Base-by-base conservation (phyloP, 2,113 vertebrate genomes). In the Piliocolobus tephrosceles region DNA sequence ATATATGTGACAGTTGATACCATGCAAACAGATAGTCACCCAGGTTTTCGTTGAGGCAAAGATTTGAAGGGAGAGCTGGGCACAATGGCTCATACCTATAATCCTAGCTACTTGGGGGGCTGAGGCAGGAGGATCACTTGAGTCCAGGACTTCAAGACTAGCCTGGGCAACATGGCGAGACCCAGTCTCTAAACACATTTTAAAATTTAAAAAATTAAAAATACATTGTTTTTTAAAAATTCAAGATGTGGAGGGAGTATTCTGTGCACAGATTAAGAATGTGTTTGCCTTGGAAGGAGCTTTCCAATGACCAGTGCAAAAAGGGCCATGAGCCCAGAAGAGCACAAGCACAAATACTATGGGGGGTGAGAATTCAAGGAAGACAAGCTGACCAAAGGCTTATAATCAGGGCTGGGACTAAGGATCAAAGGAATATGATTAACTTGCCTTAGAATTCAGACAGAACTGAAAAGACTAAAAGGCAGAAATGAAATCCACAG, bases 301-400 rank as follows among this genome's bases (percentile, higher is more conserved):
- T 43, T 89, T 84, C 16, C 9, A 3, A 13, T 22, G 50, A 38
- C 47, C n/a, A 25, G 40, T 22, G 70, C 17, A 72, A 27, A 64
- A 70, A 70, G 70, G 17, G 7, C 32, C 9, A 4, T 16, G 43
- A 50, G 55, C 14, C 5, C 40, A 61, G 76, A 43, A 72, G 20
- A 45, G 38, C 50, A 52, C 7, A 14, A 55, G 14, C 13, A 30
- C 0, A 1, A 75, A 43, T n/a, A 30, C 25, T 12, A 0, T 40
- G 58, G 12, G 32, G 27, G 27, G 40, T 1, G 10, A 75, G 10
- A 66, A 22, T 76, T 68, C 17, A 32, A 5, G 70, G 92, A 22
- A 61, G 30, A 85, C 38, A 3, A 32, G 23, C 18, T 45, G 30
- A 43, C 32, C 52, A 72, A 52, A 82, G 45, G 45, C 45, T 9